Conservation (phyloP, 2,888 invertebrate genomes). For the Xestobium rufovillosum region DNA sequence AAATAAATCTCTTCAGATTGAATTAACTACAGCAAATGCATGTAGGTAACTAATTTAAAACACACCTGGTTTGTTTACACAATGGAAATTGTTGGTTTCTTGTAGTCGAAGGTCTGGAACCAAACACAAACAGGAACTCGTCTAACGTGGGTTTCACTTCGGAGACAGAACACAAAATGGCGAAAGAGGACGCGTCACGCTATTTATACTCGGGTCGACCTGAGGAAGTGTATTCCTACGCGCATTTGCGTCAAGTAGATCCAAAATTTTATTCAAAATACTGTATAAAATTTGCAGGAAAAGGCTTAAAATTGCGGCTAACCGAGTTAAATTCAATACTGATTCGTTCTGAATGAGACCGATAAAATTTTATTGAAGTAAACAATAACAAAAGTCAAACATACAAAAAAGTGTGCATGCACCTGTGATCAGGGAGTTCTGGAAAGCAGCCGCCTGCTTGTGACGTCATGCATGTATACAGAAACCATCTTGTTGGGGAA, state of each 20-base stretch:
- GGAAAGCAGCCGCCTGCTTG: no score
- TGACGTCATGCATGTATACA: no score
- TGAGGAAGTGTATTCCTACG: slow-evolving; percentile 29
- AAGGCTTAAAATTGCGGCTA: no score
- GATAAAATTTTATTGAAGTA: no score
- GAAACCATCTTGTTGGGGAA: no score
- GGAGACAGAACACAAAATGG: slow-evolving; percentile 21
- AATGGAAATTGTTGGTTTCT: background rate
- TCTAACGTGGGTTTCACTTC: slow-evolving; percentile 9
- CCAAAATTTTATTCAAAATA: slow-evolving; percentile 16
- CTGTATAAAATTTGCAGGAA: background rate
- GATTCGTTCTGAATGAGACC: no score
- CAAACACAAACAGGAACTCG: background rate
- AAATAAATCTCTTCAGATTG: slow-evolving; percentile 28
- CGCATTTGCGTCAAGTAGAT: slow-evolving; percentile 28
- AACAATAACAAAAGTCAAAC: no score
- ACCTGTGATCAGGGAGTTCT: no score
- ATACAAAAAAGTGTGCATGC: no score
- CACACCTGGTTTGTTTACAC: slow-evolving; percentile 27
- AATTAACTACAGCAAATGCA: background rate
- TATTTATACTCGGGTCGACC: slow-evolving; percentile 29
- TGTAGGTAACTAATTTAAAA: slow-evolving; percentile 15
- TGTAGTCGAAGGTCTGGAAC: slow-evolving; percentile 7
- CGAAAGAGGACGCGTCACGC: slow-evolving; percentile 16
- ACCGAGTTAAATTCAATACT: no score